Evolutionary conservation across 1,140 invertebrate species (phyloP), one percentile per base, ranked within the genome.

Genomic region (Papilio machaon): DNA sequence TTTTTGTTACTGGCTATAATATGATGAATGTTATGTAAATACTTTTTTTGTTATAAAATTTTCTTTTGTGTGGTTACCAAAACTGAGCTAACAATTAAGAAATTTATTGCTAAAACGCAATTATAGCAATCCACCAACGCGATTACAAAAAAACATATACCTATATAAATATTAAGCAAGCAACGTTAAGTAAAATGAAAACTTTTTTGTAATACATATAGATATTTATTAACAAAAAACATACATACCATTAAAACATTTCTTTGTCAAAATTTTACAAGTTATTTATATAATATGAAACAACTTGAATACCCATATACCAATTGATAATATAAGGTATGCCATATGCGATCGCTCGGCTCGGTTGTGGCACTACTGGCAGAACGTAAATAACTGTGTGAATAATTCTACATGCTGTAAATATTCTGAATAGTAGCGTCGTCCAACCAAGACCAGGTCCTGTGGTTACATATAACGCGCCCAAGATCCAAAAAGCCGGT

Each of bases 321-420:
- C 86, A 82, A 3, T 84, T 89, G 43, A 92, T 90, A 1, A 83
- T 0, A 74, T 82, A 84, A 1, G 93, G 85, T 6, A 92, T 77
- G 0, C 75, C 15, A 73, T 86, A 93, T 0, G 90, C 88, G 52
- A 93, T 80, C 0, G 67, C 88, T 6, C 93, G 83, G 2, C 87
- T 54, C 15, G 92, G 91, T 64, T 92, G 92, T 0, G 90, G 92
- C 60, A 92, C 77, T 0, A 92, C 90, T 11, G 86, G 81, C 0
- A 93, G 90, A 43, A 95, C 95, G 86, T 97, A 97, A 10, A 96
- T 96, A 38, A 97, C 74, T 0, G 96, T 97, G 86, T 97, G 96
- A 0, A 96, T 73, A 73, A 97, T 89, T 76, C 97, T 93, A 38
- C 95, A 91, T 17, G 94, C 85, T 1, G 96, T 95, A 87, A 95